Evolutionary conservation across 2,888 invertebrate species (phyloP), one percentile per base, ranked within the genome.

Genomic region (Rhingia rostrata): DNA sequence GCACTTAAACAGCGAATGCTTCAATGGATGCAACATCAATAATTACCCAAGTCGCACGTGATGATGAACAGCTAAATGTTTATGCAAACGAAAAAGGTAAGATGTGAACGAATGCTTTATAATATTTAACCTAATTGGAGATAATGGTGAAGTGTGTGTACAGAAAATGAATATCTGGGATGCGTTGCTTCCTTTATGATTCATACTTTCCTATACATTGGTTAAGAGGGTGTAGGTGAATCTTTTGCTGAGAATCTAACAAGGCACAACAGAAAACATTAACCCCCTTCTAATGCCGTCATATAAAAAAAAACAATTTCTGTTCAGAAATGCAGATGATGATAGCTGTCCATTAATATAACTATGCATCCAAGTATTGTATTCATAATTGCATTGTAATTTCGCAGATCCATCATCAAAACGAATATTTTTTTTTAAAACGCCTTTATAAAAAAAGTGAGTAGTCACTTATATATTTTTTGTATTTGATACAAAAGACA

Each of bases 21-120:
- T 90, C 90, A 95, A 97, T 97, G 98, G 98, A 98, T 97, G 97
- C 97, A 95, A 96, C 97, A 96, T 98, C 97, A 96, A 97, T 98
- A 94, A 98, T 98, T 93, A 97, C 97, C 93, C 97, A 97, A 95
- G 98, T 97, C 95, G 96, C 96, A 94, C 96, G 97, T 94, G 97
- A 98, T 95, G 97, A 97, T 95, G 97, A 97, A 93, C 96, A 96
- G 94, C 94, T 97, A 93, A 97, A 96, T 94, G 96, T 95, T 94
- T 96, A 95, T 94, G 94, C 95, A 93, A 94, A 95, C 94, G 97
- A 97, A 93, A 97, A 97, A 97, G 97, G 97, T 97, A 94, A 94
- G 88, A 2, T 87, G 41, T 6, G 30, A 35, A 3, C 14, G 3
- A 45, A 30, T 4, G 2, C 22, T 47, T 12, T 22, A 14, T 2